Percentiles rank a stretch among this genome's conserved stretches.
These are phyloP conservation scores for Phaedon cochleariae DNA, from an alignment of 2,888 invertebrate genomes.

Conservation along the genomic window DNA sequence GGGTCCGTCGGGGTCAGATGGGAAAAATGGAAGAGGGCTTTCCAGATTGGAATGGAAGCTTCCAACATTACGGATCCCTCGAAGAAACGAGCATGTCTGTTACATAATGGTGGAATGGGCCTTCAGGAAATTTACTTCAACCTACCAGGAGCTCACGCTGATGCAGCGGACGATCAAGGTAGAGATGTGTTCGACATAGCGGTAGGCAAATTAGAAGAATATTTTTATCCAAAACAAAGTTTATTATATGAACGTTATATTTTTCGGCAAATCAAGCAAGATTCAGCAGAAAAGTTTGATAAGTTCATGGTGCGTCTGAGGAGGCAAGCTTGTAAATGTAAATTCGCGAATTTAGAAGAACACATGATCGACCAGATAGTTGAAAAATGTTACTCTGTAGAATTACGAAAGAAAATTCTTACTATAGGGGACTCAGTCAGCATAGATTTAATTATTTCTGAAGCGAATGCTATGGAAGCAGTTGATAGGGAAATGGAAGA, in stretches of 20 bases:
- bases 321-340: slow-evolving; percentile 33
- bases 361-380: slow-evolving; percentile 47
- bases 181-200: slow-evolving; percentile 19
- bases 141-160: slow-evolving; percentile 33
- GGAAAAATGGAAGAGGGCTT: slow-evolving; percentile 40
- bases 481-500: too few relatives aligned
- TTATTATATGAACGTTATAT: slow-evolving; percentile 47
- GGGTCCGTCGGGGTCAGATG: slow-evolving; percentile 29
- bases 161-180: not conserved
- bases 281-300: slow-evolving; percentile 46
- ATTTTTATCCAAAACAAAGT: slow-evolving; percentile 46
- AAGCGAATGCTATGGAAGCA: too few relatives aligned
- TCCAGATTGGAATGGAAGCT: slow-evolving; percentile 37
- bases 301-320: slow-evolving; percentile 48
- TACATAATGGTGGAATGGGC: slow-evolving; percentile 37
- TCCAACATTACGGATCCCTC: slow-evolving; percentile 21
- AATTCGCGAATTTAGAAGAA: slow-evolving; percentile 35
- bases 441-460: too few relatives aligned
- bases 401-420: slow-evolving; percentile 1
- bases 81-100: slow-evolving; percentile 34
- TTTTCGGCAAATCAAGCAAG: slow-evolving; percentile 29
- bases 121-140: slow-evolving; percentile 43
- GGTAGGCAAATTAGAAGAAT: slow-evolving; percentile 40
- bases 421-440: too few relatives aligned
- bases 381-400: slow-evolving; percentile 42